Conservation (phyloP, 2,797 vertebrate species). For the Crypturellus tataupa region DNA sequence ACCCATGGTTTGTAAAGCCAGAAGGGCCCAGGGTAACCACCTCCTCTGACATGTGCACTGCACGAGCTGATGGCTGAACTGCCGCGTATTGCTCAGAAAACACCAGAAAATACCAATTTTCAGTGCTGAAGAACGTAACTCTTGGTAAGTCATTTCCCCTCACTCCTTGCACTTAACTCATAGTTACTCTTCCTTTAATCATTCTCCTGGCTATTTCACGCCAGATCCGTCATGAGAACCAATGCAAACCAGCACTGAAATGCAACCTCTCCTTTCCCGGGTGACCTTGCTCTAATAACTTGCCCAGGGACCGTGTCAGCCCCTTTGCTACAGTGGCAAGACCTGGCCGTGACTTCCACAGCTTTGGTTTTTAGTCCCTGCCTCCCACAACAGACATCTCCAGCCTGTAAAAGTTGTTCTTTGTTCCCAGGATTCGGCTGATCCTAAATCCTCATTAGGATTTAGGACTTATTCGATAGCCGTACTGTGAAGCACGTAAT, state of each 20-base stretch:
- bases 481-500: conserved; percentile 12
- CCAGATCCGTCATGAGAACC: background rate
- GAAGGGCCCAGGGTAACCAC: background rate
- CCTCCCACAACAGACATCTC: background rate
- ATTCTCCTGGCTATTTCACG: background rate
- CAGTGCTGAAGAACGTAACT: background rate
- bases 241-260: background rate
- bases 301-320: accelerated
- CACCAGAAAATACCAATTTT: background rate
- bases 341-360: background rate
- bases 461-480: conserved; percentile 41
- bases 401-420: background rate
- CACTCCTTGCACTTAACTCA: background rate
- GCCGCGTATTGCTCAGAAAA: background rate
- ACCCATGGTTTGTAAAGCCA: background rate
- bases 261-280: background rate
- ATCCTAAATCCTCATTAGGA: conserved; percentile 41
- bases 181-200: background rate
- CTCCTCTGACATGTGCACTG: background rate
- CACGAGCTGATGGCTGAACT: background rate
- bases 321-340: background rate
- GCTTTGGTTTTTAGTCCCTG: background rate
- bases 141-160: background rate
- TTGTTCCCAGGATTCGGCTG: conserved; percentile 7
- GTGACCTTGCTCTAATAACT: background rate